Conservation (phyloP, 1,140 invertebrate species). For the Acromyrmex charruanus region DNA sequence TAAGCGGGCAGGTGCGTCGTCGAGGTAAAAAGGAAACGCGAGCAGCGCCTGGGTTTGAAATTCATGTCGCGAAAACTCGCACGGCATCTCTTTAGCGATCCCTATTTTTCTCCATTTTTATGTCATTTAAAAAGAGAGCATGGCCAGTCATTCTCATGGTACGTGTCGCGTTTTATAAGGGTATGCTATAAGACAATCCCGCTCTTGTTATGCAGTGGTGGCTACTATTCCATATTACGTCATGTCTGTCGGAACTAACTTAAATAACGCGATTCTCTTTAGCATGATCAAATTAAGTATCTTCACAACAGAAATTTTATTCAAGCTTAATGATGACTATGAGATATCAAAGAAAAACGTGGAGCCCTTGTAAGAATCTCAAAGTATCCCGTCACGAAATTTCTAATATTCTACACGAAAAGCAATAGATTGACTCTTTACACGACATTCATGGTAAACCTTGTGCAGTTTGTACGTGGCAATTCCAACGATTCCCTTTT, state of each 20-base stretch:
- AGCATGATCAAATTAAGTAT: slow-evolving; percentile 23
- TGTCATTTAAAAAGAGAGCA: slow-evolving; percentile 46
- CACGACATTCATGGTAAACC: slow-evolving; percentile 41
- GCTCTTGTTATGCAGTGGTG: background rate
- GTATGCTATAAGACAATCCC: slow-evolving; percentile 5
- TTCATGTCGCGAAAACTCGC: slow-evolving; percentile 47
- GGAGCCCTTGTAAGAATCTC: background rate
- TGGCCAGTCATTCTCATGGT: slow-evolving; percentile 45
- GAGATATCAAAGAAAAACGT: background rate
- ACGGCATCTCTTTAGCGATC: slow-evolving; percentile 43
- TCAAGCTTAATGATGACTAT: background rate
- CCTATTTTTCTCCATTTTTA: slow-evolving; percentile 43
- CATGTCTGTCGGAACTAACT: slow-evolving; percentile 30
- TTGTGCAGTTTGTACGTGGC: slow-evolving; percentile 36
- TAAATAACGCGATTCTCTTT: background rate
- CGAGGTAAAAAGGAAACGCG: slow-evolving; percentile 31
- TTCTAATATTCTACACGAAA: background rate
- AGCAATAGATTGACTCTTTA: slow-evolving; percentile 33
- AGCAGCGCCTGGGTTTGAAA: slow-evolving; percentile 30
- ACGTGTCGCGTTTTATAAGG: slow-evolving; percentile 52
- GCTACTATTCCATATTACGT: background rate
- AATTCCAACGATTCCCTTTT: slow-evolving; percentile 30
- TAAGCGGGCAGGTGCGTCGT: slow-evolving; percentile 66
- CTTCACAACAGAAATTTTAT: background rate
- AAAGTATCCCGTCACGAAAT: background rate